Evolutionary conservation across 2,797 vertebrate genomes (phyloP).

Genomic region (Anolis apletophallus): DNA sequence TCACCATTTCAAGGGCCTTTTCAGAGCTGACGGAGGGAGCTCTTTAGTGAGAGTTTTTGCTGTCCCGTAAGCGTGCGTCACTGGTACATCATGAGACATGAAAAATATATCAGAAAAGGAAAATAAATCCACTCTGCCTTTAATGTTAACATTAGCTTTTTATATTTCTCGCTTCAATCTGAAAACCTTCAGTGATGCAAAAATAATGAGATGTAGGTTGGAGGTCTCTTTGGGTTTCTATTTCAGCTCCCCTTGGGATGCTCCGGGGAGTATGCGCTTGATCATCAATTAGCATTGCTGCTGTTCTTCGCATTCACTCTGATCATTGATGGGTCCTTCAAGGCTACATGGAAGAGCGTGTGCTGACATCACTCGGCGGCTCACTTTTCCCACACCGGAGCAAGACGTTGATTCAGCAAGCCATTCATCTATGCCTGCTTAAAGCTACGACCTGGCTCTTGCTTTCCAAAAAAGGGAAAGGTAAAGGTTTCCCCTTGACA

Average conservation of each 20-base stretch:
- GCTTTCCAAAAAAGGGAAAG: slow-evolving; percentile 38
- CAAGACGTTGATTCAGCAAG: slow-evolving; percentile 57
- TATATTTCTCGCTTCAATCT: slow-evolving; percentile 29
- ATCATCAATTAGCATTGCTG: slow-evolving; percentile 19
- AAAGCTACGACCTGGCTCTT: slow-evolving; percentile 50
- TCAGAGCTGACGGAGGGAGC: neutral
- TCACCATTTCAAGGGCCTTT: neutral
- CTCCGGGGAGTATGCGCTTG: slow-evolving; percentile 27
- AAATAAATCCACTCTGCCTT: neutral
- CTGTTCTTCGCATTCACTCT: slow-evolving; percentile 32
- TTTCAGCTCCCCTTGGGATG: slow-evolving; percentile 35
- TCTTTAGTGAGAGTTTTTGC: neutral
- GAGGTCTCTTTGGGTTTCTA: slow-evolving; percentile 13
- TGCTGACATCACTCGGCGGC: slow-evolving; percentile 56
- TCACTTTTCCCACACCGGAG: slow-evolving; percentile 47
- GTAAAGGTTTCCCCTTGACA: no score
- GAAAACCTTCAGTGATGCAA: slow-evolving; percentile 19
- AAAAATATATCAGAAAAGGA: no score
- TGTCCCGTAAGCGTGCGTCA: neutral
- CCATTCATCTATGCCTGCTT: slow-evolving; percentile 52
- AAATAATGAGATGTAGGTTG: slow-evolving; percentile 18
- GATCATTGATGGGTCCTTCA: slow-evolving; percentile 41
- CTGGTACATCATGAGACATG: neutral
- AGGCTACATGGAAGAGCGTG: slow-evolving; percentile 39
- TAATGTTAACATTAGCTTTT: slow-evolving; percentile 27